A percentile compares a stretch with the other conserved stretches of the same genome.
Conservation (phyloP, 1,140 invertebrate genomes). For the Papilio polyxenes region DNA sequence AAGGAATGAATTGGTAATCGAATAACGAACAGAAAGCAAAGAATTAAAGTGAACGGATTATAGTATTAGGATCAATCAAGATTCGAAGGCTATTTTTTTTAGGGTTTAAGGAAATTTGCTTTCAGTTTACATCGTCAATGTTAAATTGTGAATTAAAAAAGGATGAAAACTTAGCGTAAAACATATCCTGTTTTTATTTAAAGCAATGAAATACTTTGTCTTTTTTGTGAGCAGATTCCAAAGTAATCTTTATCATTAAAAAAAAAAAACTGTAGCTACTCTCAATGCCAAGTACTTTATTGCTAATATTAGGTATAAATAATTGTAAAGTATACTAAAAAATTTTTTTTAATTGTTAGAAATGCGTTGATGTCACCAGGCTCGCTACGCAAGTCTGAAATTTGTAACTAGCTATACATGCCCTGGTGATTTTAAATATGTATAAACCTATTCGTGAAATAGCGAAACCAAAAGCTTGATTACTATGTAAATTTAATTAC, state of each 20-base stretch:
- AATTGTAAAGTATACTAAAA: no score
- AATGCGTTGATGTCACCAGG: no score
- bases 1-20: constrained; percentile 46
- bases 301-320: no score
- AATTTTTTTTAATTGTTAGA: no score
- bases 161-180: background rate
- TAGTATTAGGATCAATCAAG: constrained; percentile 4
- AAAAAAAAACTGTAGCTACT: background rate
- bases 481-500: constrained; percentile 23
- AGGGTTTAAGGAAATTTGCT: background rate
- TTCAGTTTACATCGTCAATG: background rate
- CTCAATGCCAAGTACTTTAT: no score
- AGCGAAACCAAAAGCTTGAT: background rate
- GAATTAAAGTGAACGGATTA: constrained; percentile 45
- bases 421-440: no score
- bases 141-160: background rate
- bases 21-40: constrained; percentile 46
- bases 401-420: no score
- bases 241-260: background rate
- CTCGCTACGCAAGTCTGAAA: no score
- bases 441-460: background rate
- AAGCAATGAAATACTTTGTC: background rate
- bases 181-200: background rate
- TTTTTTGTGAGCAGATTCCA: background rate
- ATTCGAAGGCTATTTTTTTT: background rate